These are phyloP conservation scores for Florisuga fusca DNA, from an alignment of 2,797 vertebrate species.

Conservation along the genomic window DNA sequence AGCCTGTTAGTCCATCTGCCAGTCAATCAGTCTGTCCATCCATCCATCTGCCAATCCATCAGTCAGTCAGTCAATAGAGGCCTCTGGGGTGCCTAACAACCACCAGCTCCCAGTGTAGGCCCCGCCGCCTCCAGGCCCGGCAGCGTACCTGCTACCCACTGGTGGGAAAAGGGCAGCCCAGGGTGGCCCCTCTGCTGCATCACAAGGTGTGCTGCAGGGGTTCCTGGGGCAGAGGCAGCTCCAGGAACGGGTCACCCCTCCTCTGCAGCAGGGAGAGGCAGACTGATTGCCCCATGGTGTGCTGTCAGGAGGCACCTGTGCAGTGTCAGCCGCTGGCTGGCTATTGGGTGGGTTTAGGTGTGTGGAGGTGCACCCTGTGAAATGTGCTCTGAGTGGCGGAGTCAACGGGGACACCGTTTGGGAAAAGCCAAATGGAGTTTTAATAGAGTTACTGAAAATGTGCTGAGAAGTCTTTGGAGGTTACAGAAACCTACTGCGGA, in stretches of 20 bases:
- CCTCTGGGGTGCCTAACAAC: neutral
- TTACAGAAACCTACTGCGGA: accelerated
- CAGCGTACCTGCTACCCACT: neutral
- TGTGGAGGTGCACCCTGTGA: neutral
- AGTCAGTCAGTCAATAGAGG: too few relatives aligned
- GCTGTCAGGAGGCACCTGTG: too few relatives aligned
- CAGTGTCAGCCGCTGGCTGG: too few relatives aligned
- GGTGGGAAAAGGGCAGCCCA: neutral
- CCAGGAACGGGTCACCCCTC: too few relatives aligned
- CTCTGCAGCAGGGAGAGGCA: too few relatives aligned
- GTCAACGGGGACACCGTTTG: accelerated
- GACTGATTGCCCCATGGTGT: accelerated
- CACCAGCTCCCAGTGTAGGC: neutral
- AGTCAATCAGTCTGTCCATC: too few relatives aligned
- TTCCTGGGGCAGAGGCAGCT: too few relatives aligned
- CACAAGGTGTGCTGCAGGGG: too few relatives aligned
- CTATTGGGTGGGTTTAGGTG: accelerated
- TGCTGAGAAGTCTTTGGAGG: neutral
- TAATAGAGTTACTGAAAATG: neutral
- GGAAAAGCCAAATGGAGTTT: neutral
- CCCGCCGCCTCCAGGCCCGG: too few relatives aligned
- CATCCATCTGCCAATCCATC: too few relatives aligned
- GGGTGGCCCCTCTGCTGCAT: accelerated
- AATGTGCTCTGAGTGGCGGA: accelerated
- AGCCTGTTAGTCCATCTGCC: too few relatives aligned